Evolutionary conservation across 64 coral and sea anemone species (phyloP).

Genomic region (Montipora foliosa): DNA sequence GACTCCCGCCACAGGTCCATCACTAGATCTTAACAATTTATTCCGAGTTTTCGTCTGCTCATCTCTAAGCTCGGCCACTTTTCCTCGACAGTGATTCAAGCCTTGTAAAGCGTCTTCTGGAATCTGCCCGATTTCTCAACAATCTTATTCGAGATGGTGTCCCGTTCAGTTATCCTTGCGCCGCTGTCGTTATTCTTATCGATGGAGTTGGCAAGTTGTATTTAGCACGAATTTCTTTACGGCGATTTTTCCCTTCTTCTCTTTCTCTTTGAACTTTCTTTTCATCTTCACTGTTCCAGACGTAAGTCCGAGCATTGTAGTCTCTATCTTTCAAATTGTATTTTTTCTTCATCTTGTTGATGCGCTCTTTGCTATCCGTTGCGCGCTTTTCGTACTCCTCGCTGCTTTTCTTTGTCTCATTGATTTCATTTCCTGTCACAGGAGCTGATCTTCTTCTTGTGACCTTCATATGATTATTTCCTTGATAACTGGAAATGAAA

Average conservation of each 20-base stretch:
- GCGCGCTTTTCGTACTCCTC: conserved; percentile 25
- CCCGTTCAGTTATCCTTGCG: background rate
- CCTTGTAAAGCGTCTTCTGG: no score
- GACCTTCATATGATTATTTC: background rate
- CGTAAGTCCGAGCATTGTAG: conserved; percentile 11
- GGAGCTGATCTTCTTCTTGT: background rate
- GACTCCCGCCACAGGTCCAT: no score
- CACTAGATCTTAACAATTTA: no score
- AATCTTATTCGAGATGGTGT: background rate
- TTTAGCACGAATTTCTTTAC: conserved; percentile 8
- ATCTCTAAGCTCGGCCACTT: no score
- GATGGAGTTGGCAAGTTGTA: conserved; percentile 13
- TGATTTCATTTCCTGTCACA: conserved; percentile 3
- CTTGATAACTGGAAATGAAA: conserved; percentile 13
- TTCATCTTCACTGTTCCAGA: conserved; percentile 9
- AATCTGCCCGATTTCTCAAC: background rate
- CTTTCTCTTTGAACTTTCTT: background rate
- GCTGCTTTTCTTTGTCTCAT: conserved; percentile 4
- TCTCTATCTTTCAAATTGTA: conserved; percentile 41
- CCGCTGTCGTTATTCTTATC: background rate
- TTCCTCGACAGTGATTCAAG: no score
- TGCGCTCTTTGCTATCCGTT: background rate
- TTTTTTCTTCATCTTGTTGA: conserved; percentile 10
- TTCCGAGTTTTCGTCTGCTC: no score
- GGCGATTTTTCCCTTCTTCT: conserved; percentile 5